phyloP scores from a whole-genome alignment of 1,140 invertebrate species.

The Euschistus heros region DNA sequence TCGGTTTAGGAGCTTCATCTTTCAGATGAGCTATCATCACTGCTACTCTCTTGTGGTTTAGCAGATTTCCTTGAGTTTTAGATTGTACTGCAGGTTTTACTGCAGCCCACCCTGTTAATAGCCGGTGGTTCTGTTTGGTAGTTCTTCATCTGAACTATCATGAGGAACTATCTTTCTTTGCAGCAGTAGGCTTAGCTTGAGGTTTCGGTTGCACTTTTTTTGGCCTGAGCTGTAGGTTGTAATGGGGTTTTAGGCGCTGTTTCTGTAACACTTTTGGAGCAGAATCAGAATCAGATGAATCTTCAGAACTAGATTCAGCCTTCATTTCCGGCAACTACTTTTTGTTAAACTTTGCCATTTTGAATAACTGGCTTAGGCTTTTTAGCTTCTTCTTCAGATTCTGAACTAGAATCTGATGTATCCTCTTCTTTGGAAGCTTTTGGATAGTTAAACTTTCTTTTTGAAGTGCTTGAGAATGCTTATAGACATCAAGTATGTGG shows the following conservation, averaged over 20 bases:
- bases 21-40: constrained; percentile 31
- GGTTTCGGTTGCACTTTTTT: constrained; percentile 18
- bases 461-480: too few species aligned
- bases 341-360: too few species aligned
- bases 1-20: constrained; percentile 28
- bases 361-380: too few species aligned
- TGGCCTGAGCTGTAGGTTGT: constrained; percentile 5
- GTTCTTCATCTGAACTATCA: constrained; percentile 35
- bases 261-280: neutral
- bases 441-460: too few species aligned
- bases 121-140: neutral
- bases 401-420: too few species aligned
- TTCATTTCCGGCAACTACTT: too few species aligned
- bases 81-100: constrained; percentile 23
- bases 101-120: neutral
- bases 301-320: constrained; percentile 16
- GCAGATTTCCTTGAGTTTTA: constrained; percentile 29
- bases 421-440: too few species aligned
- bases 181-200: constrained; percentile 29
- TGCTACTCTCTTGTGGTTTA: constrained; percentile 5
- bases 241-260: constrained; percentile 15
- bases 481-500: too few species aligned
- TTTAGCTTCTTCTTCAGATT: too few species aligned
- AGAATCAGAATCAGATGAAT: constrained; percentile 12
- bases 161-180: constrained; percentile 37